Base-by-base conservation (phyloP, 2,797 vertebrate species). In the Kryptolebias ocellatus region DNA sequence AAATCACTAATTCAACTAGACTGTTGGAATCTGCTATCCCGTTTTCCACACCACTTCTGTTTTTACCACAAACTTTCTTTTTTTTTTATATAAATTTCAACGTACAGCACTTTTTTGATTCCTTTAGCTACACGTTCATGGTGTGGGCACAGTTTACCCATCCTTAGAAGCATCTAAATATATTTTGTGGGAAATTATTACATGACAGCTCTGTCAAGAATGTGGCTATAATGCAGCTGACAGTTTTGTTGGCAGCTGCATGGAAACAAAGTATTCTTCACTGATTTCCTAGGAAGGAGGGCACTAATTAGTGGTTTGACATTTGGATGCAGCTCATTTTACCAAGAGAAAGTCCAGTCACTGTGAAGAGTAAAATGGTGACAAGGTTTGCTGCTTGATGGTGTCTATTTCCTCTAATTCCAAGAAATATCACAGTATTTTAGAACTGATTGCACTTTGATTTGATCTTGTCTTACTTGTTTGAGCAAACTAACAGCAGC, bases 1-100 rank as follows among this genome's bases (percentile, higher is more conserved):
- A 74, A 83, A 83, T 84, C 59, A 79, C 82, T 74, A 81, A 83
- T 85, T 83, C 67, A 67, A 60, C 66, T 59, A 2, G 49, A 64
- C 66, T 54, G 50, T 64, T 70, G 51, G 70, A 83, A 86, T 86
- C 76, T 52, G 24, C 53, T 29, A 64, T 67, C 39, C 54, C 54
- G 34, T 73, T 72, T 70, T 71, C 56, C 67, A 70, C 47, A 44
- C 34, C 28, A 2, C 28, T 51, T 64, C 49, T 55, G 10, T 56
- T 67, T 58, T 31, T 31, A 59, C 53, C 71, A 53, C 64, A 45
- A 51, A 68, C 62, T 67, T 69, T 6, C 64, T 29, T 66, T 44
- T 65, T 73, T 78, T 66, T 9, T 53, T 72, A 65, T 66, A 54
- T 54, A 68, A 45, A 47, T 60, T 51, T 39, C 37, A 2, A 11